Conservation (phyloP, 2,888 invertebrate genomes). For the Sceliomorpha sp. region DNA sequence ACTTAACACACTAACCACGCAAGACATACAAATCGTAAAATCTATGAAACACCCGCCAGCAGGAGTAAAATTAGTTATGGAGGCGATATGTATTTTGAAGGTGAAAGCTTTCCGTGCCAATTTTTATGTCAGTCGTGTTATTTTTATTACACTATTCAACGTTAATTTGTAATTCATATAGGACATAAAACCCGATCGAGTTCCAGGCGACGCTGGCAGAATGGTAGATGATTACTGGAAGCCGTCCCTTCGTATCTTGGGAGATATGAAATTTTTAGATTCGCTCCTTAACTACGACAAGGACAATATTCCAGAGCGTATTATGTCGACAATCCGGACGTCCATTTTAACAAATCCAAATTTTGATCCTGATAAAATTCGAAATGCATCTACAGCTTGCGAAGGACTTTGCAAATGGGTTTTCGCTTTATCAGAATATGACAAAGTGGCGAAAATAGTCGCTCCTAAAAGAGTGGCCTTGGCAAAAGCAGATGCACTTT, state of each 20-base stretch:
- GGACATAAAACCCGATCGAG: constrained; percentile 93
- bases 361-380: constrained; percentile 95
- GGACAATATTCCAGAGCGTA: constrained; percentile 92
- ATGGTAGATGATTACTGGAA: constrained; percentile 97
- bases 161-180: constrained; percentile 67
- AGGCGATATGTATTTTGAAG: constrained; percentile 97
- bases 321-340: constrained; percentile 91
- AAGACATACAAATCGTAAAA: constrained; percentile 96
- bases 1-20: constrained; percentile 94
- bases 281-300: constrained; percentile 92
- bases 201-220: constrained; percentile 88
- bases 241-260: constrained; percentile 91
- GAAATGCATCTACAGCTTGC: constrained; percentile 92
- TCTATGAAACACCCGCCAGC: constrained; percentile 98
- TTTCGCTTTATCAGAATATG: constrained; percentile 95
- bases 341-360: constrained; percentile 91
- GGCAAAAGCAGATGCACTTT: constrained; percentile 91
- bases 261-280: constrained; percentile 96
- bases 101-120: no score
- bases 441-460: constrained; percentile 93
- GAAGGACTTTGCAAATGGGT: constrained; percentile 98
- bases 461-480: constrained; percentile 96
- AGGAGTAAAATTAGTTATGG: constrained; percentile 95
- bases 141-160: constrained; percentile 7
- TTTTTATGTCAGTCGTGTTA: no score